These are phyloP conservation scores for Prolemur simus DNA, from an alignment of 2,113 vertebrate species.

Conservation along the genomic window DNA sequence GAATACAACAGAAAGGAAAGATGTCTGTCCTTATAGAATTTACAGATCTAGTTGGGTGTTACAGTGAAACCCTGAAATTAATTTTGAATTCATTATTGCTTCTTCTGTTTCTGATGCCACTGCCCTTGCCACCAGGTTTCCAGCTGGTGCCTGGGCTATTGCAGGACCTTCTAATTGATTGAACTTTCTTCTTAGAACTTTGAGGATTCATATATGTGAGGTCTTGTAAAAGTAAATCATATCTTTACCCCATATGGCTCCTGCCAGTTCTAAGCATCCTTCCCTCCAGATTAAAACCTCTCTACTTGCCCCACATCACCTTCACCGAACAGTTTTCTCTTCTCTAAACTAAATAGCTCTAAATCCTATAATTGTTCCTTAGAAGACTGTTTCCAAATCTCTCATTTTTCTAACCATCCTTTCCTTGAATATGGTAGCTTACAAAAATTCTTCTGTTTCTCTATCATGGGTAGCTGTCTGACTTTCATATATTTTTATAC, in stretches of 20 bases:
- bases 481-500: not conserved
- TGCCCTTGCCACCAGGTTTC: not conserved
- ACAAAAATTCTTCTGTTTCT: not conserved
- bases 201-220: not conserved
- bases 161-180: not conserved
- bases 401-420: not conserved
- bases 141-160: not conserved
- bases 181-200: not conserved
- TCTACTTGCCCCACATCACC: not conserved
- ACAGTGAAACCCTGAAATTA: not conserved
- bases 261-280: not conserved
- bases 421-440: not conserved
- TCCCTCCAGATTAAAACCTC: not conserved
- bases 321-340: not conserved
- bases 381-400: not conserved
- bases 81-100: not conserved
- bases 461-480: not conserved
- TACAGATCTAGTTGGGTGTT: not conserved
- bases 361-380: not conserved
- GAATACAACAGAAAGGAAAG: not conserved
- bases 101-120: not conserved
- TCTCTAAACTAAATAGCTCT: not conserved
- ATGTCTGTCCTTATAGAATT: not conserved
- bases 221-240: not conserved
- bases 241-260: not conserved